Percentiles rank a stretch among this genome's conserved stretches.
These are phyloP conservation scores for Silurus asotus DNA, from an alignment of 2,113 vertebrate species.

Conservation along the genomic window DNA sequence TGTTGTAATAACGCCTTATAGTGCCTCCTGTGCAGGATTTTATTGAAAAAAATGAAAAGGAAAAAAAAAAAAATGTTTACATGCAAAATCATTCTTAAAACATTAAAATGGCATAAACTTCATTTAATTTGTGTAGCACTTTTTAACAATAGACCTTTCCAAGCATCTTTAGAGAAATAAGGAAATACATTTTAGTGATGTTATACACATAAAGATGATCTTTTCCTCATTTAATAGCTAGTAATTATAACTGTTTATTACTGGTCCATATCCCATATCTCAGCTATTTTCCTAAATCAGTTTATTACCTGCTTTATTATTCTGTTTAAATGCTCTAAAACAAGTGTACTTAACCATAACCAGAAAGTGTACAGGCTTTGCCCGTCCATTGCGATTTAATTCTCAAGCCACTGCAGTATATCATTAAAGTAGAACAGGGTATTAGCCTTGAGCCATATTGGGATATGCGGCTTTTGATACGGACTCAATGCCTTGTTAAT, in stretches of 20 bases:
- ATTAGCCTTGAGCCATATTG: neutral
- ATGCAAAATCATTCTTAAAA: neutral
- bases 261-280: neutral
- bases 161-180: too few species aligned
- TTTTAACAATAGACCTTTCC: too few species aligned
- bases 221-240: neutral
- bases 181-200: neutral
- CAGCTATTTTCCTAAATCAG: neutral
- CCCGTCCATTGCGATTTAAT: neutral
- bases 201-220: neutral
- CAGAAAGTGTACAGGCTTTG: neutral
- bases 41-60: neutral
- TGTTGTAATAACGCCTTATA: neutral
- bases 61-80: neutral
- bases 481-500: constrained; percentile 28
- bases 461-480: constrained; percentile 4
- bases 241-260: neutral
- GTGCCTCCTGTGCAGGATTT: neutral
- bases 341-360: neutral
- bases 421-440: neutral
- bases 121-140: too few species aligned
- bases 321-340: neutral
- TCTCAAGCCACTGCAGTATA: neutral
- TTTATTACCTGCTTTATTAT: neutral
- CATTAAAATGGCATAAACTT: neutral